Conservation (phyloP, 2,113 vertebrate species). For the Gallinago jamesoni region DNA sequence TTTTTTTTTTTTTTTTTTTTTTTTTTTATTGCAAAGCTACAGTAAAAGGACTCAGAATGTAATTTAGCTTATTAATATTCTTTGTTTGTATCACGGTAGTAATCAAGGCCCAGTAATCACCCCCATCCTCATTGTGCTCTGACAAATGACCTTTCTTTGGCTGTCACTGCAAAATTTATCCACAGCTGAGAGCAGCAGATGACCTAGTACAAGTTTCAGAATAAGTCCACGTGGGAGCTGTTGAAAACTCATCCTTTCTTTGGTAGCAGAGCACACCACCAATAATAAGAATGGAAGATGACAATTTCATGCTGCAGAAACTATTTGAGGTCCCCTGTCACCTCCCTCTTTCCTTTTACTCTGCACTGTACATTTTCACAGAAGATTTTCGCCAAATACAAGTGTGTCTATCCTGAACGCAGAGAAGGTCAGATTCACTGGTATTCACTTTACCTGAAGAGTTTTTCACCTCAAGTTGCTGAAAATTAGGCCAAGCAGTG, state of each 20-base stretch:
- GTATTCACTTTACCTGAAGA: not conserved
- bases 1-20: no score
- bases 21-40: not conserved
- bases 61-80: constrained; percentile 37
- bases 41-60: not conserved
- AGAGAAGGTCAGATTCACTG: not conserved
- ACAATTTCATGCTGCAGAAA: not conserved
- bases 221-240: not conserved
- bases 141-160: constrained; percentile 17
- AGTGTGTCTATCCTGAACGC: not conserved
- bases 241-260: not conserved
- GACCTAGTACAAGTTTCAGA: not conserved
- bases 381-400: not conserved
- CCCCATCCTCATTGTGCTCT: not conserved
- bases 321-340: not conserved
- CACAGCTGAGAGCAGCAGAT: not conserved
- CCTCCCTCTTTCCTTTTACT: not conserved
- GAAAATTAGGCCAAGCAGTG: not conserved
- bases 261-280: not conserved
- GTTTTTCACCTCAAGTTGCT: not conserved
- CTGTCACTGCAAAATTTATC: not conserved
- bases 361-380: not conserved
- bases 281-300: not conserved
- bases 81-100: constrained; percentile 21
- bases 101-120: constrained; percentile 21